Evolutionary conservation across 92 coral and sea anemone species (phyloP).

Genomic region (Virgularia gustaviana): DNA sequence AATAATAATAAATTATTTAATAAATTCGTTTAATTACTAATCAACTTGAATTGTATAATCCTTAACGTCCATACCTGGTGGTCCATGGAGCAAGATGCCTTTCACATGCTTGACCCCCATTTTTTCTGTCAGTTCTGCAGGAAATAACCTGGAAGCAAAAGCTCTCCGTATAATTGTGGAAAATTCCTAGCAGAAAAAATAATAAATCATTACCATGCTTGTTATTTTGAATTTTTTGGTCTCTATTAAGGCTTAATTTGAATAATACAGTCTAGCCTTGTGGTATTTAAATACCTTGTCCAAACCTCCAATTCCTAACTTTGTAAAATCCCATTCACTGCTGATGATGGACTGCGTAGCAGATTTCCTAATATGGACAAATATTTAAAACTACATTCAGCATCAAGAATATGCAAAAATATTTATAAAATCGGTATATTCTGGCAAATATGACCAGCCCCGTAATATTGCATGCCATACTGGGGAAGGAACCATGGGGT

Average conservation of each 20-base stretch:
- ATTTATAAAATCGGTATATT: no score
- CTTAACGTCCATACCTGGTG: slow-evolving; percentile 68
- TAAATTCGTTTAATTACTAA: not conserved
- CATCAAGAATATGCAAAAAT: no score
- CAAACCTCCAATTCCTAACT: slow-evolving; percentile 96
- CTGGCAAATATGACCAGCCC: no score
- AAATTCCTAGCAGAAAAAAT: slow-evolving; percentile 60
- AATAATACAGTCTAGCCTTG: not conserved
- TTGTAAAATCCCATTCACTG: slow-evolving; percentile 96
- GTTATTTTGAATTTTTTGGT: not conserved
- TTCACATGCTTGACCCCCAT: slow-evolving; percentile 90
- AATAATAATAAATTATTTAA: not conserved
- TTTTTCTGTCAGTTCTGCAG: slow-evolving; percentile 82
- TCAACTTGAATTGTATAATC: no score
- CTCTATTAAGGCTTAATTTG: not conserved
- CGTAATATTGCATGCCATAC: no score
- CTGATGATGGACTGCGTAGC: slow-evolving; percentile 96
- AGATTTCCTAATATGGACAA: no score
- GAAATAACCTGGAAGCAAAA: slow-evolving; percentile 91
- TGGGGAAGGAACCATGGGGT: no score
- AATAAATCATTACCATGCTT: not conserved
- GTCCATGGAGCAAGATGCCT: slow-evolving; percentile 88
- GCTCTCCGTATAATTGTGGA: slow-evolving; percentile 95
- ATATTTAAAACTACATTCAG: no score
- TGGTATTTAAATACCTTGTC: slow-evolving; percentile 64